Evolutionary conservation across 2,888 invertebrate genomes (phyloP).

Genomic region (Emmelina monodactyla): DNA sequence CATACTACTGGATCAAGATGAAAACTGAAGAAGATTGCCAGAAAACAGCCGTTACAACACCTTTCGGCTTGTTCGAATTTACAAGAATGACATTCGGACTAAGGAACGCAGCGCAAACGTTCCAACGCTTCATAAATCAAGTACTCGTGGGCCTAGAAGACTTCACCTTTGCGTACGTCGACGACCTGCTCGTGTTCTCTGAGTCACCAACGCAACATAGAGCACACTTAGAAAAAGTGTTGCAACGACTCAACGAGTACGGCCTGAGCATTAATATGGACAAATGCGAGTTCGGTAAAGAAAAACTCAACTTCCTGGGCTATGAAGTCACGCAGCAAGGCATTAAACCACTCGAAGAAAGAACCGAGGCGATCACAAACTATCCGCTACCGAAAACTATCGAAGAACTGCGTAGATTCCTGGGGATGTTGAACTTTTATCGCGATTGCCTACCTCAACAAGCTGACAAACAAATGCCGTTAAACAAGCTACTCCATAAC

Average conservation of each 20-base stretch:
- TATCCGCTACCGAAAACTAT: conserved; percentile 11
- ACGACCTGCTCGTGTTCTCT: conserved; percentile 5
- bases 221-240: conserved; percentile 8
- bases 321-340: conserved; percentile 12
- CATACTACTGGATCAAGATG: neutral
- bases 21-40: neutral
- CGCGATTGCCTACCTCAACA: conserved; percentile 11
- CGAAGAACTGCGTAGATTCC: conserved; percentile 13
- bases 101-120: no score
- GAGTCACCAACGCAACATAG: conserved; percentile 5
- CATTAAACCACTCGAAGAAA: conserved; percentile 9
- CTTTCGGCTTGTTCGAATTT: conserved; percentile 8
- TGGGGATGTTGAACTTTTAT: conserved; percentile 17
- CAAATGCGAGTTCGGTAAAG: conserved; percentile 13
- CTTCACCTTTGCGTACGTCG: neutral
- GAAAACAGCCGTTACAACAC: neutral
- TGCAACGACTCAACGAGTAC: conserved; percentile 8
- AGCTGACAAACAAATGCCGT: conserved; percentile 9
- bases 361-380: conserved; percentile 6
- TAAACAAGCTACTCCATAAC: conserved; percentile 15
- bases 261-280: conserved; percentile 13
- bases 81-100: conserved; percentile 1
- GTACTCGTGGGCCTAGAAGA: conserved; percentile 8
- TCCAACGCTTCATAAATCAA: neutral
- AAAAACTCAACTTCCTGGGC: conserved; percentile 9